These are phyloP conservation scores for Dolichomitus sp. DNA, from an alignment of 2,888 invertebrate genomes.

Conservation along the genomic window DNA sequence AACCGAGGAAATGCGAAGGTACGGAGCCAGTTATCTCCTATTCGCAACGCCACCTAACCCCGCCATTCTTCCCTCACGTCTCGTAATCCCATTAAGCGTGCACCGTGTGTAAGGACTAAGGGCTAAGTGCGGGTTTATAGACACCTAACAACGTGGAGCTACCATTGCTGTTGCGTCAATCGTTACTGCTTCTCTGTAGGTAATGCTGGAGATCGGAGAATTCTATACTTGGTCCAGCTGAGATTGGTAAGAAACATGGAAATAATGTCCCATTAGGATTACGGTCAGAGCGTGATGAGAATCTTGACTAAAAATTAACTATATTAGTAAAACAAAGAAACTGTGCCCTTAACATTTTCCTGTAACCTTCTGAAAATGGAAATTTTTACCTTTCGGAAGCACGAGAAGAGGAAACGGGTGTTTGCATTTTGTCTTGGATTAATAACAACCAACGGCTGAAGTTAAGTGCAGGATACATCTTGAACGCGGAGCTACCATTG, in stretches of 20 bases:
- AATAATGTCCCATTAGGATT: conserved; percentile 29
- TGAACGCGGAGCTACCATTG: conserved; percentile 34
- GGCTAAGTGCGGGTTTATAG: conserved; percentile 62
- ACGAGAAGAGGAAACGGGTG: too few species aligned
- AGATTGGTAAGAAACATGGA: conserved; percentile 8
- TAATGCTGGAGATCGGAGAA: conserved; percentile 1
- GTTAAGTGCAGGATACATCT: conserved; percentile 48
- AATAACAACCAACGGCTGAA: conserved; percentile 42
- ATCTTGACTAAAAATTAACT: conserved; percentile 6
- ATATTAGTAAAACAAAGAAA: not conserved
- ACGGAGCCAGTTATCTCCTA: conserved; percentile 42
- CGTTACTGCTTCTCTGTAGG: conserved; percentile 24
- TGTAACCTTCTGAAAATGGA: too few species aligned
- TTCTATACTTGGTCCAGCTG: not conserved
- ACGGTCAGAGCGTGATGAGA: conserved; percentile 14
- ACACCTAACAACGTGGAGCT: conserved; percentile 50
- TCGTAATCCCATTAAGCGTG: conserved; percentile 63
- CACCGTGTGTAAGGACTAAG: conserved; percentile 57
- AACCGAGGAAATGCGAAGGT: conserved; percentile 26
- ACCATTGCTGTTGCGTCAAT: conserved; percentile 21
- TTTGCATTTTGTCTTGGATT: too few species aligned
- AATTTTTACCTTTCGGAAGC: too few species aligned
- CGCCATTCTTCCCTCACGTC: conserved; percentile 21
- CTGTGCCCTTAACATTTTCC: too few species aligned
- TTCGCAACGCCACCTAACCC: conserved; percentile 38